Evolutionary conservation across 2,113 vertebrate genomes (phyloP).

Genomic region (Colaptes auratus): DNA sequence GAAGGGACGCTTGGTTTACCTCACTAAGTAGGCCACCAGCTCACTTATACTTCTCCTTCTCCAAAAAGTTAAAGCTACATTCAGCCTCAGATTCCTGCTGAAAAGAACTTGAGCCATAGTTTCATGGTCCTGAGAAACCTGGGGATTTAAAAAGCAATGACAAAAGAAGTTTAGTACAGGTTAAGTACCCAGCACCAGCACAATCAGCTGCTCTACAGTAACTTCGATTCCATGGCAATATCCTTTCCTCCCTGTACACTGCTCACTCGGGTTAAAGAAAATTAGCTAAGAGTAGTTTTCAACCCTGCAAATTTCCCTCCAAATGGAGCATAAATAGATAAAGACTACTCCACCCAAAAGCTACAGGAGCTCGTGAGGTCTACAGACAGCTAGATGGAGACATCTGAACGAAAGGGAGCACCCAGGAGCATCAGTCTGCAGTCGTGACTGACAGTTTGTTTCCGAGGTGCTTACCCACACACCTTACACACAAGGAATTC

Average conservation of each 20-base stretch:
- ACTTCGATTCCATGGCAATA: not conserved
- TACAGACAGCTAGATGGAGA: not conserved
- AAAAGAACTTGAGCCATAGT: constrained; percentile 89
- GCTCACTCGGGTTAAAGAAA: not conserved
- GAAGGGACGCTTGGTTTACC: constrained; percentile 75
- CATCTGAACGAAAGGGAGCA: not conserved
- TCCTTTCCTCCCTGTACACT: not conserved
- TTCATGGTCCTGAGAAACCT: constrained; percentile 90
- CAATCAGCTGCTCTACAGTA: not conserved
- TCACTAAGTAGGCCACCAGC: constrained; percentile 90
- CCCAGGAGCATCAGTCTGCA: not conserved
- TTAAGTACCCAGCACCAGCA: not conserved
- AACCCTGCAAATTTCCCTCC: not conserved
- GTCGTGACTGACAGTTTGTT: not conserved
- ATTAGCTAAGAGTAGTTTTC: not conserved
- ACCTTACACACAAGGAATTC: not conserved
- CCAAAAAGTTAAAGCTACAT: constrained; percentile 92
- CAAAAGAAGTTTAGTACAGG: not conserved
- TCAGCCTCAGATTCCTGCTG: constrained; percentile 89
- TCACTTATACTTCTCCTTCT: constrained; percentile 88
- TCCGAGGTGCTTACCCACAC: not conserved
- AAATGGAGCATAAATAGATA: not conserved
- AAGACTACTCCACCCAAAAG: not conserved
- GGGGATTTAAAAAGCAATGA: not conserved
- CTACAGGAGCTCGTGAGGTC: not conserved